Conservation (phyloP, 2,888 invertebrate genomes). For the Acrobeloides nanus region DNA sequence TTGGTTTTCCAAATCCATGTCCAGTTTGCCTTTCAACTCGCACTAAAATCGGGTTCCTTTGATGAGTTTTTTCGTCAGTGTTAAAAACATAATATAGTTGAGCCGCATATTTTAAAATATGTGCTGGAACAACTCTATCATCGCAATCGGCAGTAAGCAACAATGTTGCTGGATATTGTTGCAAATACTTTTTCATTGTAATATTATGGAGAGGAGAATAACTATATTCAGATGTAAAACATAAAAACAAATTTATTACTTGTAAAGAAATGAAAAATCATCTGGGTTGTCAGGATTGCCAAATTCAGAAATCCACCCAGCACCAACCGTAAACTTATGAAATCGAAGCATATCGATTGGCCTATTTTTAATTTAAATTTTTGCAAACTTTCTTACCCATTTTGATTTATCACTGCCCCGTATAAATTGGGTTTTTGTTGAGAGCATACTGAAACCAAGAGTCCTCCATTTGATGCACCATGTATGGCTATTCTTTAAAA, state of each 20-base stretch:
- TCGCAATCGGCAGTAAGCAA: conserved; percentile 95
- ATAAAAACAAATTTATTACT: conserved; percentile 49
- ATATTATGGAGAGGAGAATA: conserved; percentile 91
- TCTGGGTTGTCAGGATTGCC: conserved; percentile 76
- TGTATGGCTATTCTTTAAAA: too few relatives aligned
- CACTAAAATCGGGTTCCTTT: conserved; percentile 77
- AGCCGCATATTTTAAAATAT: conserved; percentile 89
- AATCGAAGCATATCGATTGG: conserved; percentile 94
- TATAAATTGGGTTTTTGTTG: conserved; percentile 91
- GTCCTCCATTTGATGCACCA: conserved; percentile 93
- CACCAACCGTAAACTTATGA: conserved; percentile 95
- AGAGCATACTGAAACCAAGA: conserved; percentile 84
- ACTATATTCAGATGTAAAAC: conserved; percentile 42
- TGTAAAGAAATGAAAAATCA: conserved; percentile 75
- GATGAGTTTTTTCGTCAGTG: conserved; percentile 13
- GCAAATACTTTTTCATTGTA: conserved; percentile 55
- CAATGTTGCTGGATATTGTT: conserved; percentile 80
- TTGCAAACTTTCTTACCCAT: conserved; percentile 68
- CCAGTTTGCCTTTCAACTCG: conserved; percentile 90
- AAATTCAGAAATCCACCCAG: conserved; percentile 92
- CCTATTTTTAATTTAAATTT: conserved; percentile 62
- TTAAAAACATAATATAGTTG: conserved; percentile 68
- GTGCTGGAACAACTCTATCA: conserved; percentile 92
- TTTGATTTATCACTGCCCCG: conserved; percentile 84
- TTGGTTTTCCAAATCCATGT: conserved; percentile 93